Conservation (phyloP, 2,113 vertebrate species). For the Orientallactaga bullata region DNA sequence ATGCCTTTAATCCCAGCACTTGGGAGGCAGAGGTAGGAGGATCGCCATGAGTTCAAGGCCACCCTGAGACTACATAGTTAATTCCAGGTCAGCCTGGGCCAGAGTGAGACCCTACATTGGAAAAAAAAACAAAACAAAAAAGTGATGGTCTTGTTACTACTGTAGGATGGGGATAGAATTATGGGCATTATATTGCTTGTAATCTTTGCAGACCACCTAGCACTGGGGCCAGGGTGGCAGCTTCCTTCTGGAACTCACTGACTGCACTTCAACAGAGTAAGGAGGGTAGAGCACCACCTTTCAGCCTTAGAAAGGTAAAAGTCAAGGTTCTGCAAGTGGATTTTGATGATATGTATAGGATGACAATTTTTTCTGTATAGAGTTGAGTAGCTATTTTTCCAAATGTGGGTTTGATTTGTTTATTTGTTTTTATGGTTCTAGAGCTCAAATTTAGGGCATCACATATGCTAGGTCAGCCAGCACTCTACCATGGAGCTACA, state of each 20-base stretch:
- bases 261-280: neutral
- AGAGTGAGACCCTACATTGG: too few relatives aligned
- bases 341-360: neutral
- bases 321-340: neutral
- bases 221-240: neutral
- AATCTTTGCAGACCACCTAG: neutral
- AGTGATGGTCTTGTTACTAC: neutral
- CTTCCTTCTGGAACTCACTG: neutral
- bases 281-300: rapidly evolving
- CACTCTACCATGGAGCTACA: too few relatives aligned
- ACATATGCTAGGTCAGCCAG: neutral
- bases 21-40: too few relatives aligned
- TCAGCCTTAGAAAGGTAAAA: neutral
- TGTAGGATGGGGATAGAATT: neutral
- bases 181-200: rapidly evolving
- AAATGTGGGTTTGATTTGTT: neutral
- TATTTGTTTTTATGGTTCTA: neutral
- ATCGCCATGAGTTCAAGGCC: too few relatives aligned
- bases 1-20: too few relatives aligned
- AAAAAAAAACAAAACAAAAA: too few relatives aligned
- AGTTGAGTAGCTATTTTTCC: neutral
- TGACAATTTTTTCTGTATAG: neutral
- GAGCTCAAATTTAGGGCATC: neutral
- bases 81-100: too few relatives aligned
- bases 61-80: too few relatives aligned